Base-by-base conservation (phyloP, 2,797 vertebrate species). In the Echiichthys vipera region DNA sequence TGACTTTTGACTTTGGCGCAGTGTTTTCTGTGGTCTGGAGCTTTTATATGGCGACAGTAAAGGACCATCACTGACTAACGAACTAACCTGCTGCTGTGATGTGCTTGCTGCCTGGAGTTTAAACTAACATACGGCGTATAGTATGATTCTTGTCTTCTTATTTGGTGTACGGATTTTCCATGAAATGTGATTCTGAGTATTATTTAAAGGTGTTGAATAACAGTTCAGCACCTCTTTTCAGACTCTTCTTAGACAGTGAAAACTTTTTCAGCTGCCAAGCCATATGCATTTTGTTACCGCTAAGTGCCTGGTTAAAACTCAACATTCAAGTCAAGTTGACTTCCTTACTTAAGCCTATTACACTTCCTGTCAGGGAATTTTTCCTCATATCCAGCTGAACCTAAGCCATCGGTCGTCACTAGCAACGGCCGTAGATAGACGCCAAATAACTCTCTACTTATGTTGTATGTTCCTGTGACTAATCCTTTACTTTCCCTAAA, bases 301-400 rank as follows among this genome's bases (percentile, higher is more conserved):
- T 58, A 92, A 93, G 92, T 94, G 92, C 93, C 93, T 94, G 90
- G 71, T 85, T 18, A 78, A 62, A 74, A 61, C 53, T 63, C 50
- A 71, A 53, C 22, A 4, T 29, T 66, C 39, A 54, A 42, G 39
- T 67, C 46, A 24, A 58, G 32, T 29, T 18, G 49, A 71, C 63
- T 39, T 54, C 43, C 55, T 61, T 15, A 10, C 5, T 67, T 40
- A 63, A 27, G 42, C 29, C 27, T 72, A 5, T 61, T 61, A 29
- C 37, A 45, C 56, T 18, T 66, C 39, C 69, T 5, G 75, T 79
- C 81, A 84, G 84, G 78, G 77, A 82, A 54, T 22, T 5, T 22
- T 46, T 78, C 42, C 29, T 71, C 25, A 51, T 66, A 58, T 80
- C 71, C 25, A 63, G 59, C 47, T 62, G 14, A 39, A 51, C 12